phyloP scores from a whole-genome alignment of 2,797 vertebrate species.

The Oreochromis grahami region DNA sequence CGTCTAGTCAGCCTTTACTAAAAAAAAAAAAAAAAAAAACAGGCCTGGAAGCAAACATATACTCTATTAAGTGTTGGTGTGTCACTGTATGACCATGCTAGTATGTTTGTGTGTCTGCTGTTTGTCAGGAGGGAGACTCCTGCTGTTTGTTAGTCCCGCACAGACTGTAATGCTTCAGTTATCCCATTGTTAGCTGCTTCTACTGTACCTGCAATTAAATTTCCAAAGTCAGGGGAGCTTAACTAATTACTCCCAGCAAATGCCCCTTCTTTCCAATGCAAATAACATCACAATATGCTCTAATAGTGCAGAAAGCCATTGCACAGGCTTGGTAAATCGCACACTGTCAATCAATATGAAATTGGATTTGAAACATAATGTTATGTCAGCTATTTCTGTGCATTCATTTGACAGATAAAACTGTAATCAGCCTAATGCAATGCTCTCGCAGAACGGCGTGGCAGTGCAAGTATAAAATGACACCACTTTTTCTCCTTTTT shows the following conservation, averaged over 20 bases:
- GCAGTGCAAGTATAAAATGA: constrained; percentile 22
- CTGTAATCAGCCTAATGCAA: constrained; percentile 68
- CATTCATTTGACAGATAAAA: constrained; percentile 73
- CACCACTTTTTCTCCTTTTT: constrained; percentile 22
- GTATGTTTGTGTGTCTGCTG: constrained; percentile 3
- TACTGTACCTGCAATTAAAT: constrained; percentile 71
- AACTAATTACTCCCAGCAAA: constrained; percentile 69
- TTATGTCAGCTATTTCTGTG: constrained; percentile 69
- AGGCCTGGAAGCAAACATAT: neutral
- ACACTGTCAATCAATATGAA: constrained; percentile 69
- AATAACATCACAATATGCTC: constrained; percentile 52
- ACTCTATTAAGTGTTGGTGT: neutral
- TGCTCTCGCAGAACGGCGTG: constrained; percentile 36
- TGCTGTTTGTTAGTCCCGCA: constrained; percentile 45
- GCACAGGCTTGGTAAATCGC: constrained; percentile 41
- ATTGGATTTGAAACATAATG: constrained; percentile 71
- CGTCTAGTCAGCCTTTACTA: neutral
- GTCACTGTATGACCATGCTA: neutral
- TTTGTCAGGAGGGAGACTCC: constrained; percentile 26
- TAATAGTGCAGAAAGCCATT: constrained; percentile 54
- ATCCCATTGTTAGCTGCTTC: constrained; percentile 58
- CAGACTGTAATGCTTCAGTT: constrained; percentile 63
- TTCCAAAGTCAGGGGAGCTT: constrained; percentile 66
- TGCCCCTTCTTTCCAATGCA: constrained; percentile 44
- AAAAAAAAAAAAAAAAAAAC: neutral